Evolutionary conservation across 1,140 invertebrate species (phyloP).

Genomic region (Solenopsis fugax): DNA sequence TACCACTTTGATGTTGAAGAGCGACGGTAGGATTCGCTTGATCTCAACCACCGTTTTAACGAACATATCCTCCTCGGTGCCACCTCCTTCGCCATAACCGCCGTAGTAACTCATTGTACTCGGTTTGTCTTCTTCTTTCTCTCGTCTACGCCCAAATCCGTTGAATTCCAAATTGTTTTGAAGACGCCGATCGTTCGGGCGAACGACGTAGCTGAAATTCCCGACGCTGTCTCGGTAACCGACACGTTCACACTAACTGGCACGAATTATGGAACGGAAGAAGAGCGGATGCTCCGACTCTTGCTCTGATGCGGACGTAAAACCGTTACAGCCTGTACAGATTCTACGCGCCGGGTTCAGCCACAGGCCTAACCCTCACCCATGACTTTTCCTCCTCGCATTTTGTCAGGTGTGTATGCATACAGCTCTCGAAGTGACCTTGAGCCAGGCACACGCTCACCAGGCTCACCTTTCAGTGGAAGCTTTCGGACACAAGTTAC

Average conservation of each 20-base stretch:
- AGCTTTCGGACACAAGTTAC: too few species aligned
- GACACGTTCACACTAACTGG: background rate
- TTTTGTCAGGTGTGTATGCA: slow-evolving; percentile 32
- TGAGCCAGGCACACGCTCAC: background rate
- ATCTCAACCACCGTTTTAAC: slow-evolving; percentile 83
- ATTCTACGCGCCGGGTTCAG: slow-evolving; percentile 43
- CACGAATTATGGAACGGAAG: slow-evolving; percentile 5
- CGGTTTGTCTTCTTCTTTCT: background rate
- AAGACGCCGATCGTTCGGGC: background rate
- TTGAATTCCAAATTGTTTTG: background rate
- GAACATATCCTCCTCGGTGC: slow-evolving; percentile 80
- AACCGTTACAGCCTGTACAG: slow-evolving; percentile 59
- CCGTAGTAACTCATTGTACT: slow-evolving; percentile 69
- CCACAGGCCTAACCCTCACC: slow-evolving; percentile 53
- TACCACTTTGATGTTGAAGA: slow-evolving; percentile 87
- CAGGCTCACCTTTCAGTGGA: background rate
- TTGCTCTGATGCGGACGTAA: background rate
- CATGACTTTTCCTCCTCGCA: background rate
- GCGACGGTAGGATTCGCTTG: slow-evolving; percentile 84
- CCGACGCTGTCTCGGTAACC: background rate
- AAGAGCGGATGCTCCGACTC: background rate
- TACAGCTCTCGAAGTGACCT: background rate
- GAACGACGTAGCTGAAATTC: background rate
- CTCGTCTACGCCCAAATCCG: slow-evolving; percentile 29
- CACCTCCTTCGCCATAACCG: slow-evolving; percentile 35